Evolutionary conservation across 2,797 vertebrate genomes (phyloP), one percentile per base, ranked within the genome.

Genomic region (Girardinus metallicus): DNA sequence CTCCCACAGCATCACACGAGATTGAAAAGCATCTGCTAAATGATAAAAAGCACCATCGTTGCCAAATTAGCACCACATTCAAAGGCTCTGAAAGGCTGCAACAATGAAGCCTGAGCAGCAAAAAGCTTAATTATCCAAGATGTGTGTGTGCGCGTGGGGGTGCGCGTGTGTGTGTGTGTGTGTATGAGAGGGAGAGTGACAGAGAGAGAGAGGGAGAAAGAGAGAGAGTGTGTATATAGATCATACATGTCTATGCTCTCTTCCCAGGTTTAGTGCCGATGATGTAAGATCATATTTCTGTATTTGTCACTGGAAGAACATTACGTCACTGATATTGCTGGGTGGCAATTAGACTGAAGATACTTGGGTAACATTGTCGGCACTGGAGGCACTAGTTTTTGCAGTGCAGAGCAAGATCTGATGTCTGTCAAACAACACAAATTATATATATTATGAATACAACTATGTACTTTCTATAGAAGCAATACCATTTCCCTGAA

Each of bases 41-140:
- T 88, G 92, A 93, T 92, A 94, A 94, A 95, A 93, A 90, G 87
- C 85, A 73, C 89, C 85, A 78, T 86, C 80, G 86, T 89, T 86
- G 89, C 89, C 89, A 95, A 96, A 95, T 95, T 95, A 95, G 93
- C 86, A 74, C 85, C 93, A 88, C 92, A 95, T 96, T 95, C 93
- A 95, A 91, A 90, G 88, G 86, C 90, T 90, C 80, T 95, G 93
- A 95, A 95, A 94, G 91, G 94, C 90, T 90, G 88, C 92, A 93
- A 95, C 94, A 95, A 95, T 95, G 87, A 90, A 89, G 89, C 84
- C 92, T 92, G 91, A 95, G 94, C 94, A 93, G 94, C 91, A 88
- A 91, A 76, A 91, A 90, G 90, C 92, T 92, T 93, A 93, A 94
- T 95, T 92, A 95, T 90, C 90, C 92, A 74, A 86, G 84, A 88